Evolutionary conservation across 2,797 vertebrate species (phyloP).

Genomic region (Vultur gryphus): DNA sequence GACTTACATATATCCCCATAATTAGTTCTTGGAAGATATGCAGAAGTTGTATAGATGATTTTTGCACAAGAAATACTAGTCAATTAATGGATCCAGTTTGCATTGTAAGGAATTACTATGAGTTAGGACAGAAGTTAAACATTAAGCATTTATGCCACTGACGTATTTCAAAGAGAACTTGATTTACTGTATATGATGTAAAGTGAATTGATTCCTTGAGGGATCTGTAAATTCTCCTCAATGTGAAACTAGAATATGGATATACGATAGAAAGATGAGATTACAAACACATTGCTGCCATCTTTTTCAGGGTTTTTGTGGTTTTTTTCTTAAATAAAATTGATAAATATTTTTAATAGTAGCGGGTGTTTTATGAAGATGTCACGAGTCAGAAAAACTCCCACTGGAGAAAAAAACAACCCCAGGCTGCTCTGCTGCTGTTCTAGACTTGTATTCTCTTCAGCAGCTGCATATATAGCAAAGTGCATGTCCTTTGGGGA

Average conservation of each 20-base stretch:
- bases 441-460: background rate
- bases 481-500: background rate
- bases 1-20: background rate
- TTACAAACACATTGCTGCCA: background rate
- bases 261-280: background rate
- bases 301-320: background rate
- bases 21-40: background rate
- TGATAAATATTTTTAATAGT: background rate
- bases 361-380: background rate
- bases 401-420: background rate
- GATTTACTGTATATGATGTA: background rate
- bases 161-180: background rate
- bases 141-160: background rate
- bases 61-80: background rate
- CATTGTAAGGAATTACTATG: background rate
- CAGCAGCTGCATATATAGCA: background rate
- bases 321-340: accelerated
- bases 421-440: background rate
- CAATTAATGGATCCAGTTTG: background rate
- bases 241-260: background rate
- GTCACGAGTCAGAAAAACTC: background rate
- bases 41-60: background rate
- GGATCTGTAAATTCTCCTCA: background rate
- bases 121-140: background rate
- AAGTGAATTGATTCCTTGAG: background rate